Evolutionary conservation across 2,113 vertebrate species (phyloP), one percentile per base, ranked within the genome.

Genomic region (Vulpes lagopus): DNA sequence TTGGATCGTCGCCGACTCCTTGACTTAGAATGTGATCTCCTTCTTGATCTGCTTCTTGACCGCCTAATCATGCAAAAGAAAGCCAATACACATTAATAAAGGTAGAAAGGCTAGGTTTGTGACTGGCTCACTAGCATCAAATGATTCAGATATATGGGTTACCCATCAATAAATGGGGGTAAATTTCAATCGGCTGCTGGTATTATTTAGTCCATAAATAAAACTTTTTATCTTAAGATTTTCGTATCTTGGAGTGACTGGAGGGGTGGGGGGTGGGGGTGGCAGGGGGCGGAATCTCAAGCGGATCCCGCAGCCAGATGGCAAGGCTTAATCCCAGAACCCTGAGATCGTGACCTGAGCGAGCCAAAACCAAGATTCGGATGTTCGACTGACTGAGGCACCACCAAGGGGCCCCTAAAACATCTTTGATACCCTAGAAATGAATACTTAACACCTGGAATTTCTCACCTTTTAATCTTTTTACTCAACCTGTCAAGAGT

Each of bases 1-100:
- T 99, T 99, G 55, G 99, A 99, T 98, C 99, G 99, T 98, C 99
- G 99, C 91, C 99, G 99, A 96, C 99, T 99, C 91, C 99, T 99
- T 16, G 99, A 99, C 92, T 99, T 99, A 92, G 99, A 99, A 96
- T 99, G 99, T 89, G 99, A 99, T 89, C 99, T 98, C 91, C 99
- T 99, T 35, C 99, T 99, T 1, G 99, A 99, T 74, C 99, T 98
- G 98, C 99, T 99, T 97, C 99, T 99, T 0, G 99, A 99, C 32
- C 99, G 99, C 98, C 99, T 99, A 97, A 88, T 82, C 69, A 67
- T 19, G 19, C 32, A 79, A 87, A 91, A 96, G 38, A 16, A 96
- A 85, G 38, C n/a, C 89, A 81, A 17, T 1, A 82, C 1, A 32
- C 2, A 22, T 0, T n/a, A 2, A 20, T 35, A 67, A 49, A 93